Conservation (phyloP, 2,888 invertebrate genomes). For the Hirtodrosophila cameraria region DNA sequence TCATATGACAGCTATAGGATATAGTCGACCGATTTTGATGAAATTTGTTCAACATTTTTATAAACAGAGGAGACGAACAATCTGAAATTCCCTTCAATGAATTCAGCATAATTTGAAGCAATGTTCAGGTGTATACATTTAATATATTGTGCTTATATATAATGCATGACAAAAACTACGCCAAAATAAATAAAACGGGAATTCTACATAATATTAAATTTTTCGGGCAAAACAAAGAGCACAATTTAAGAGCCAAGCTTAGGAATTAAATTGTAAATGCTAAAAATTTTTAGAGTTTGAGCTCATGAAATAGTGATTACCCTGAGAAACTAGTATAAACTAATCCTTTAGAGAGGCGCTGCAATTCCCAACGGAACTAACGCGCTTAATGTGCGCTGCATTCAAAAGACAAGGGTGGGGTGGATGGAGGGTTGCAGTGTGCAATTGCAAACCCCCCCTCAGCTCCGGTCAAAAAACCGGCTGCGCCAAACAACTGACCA, state of each 20-base stretch:
- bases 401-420: slow-evolving; percentile 5
- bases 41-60: no score
- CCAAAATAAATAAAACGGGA: not conserved
- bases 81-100: no score
- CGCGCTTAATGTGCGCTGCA: slow-evolving; percentile 52
- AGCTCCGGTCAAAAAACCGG: not conserved
- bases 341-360: slow-evolving; percentile 27
- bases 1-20: no score
- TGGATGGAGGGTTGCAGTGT: no score
- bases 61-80: not conserved
- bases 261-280: not conserved
- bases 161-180: no score
- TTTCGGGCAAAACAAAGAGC: not conserved
- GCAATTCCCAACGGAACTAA: slow-evolving; percentile 26
- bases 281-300: slow-evolving; percentile 2
- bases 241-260: not conserved
- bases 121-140: no score
- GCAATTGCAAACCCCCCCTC: no score
- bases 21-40: no score
- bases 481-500: slow-evolving; percentile 19
- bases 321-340: slow-evolving; percentile 20
- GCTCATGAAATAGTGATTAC: slow-evolving; percentile 28
- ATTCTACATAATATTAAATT: no score
- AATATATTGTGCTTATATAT: no score
- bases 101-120: no score